Evolutionary conservation across 2,113 vertebrate genomes (phyloP).

Genomic region (Hippoglossus stenolepis): DNA sequence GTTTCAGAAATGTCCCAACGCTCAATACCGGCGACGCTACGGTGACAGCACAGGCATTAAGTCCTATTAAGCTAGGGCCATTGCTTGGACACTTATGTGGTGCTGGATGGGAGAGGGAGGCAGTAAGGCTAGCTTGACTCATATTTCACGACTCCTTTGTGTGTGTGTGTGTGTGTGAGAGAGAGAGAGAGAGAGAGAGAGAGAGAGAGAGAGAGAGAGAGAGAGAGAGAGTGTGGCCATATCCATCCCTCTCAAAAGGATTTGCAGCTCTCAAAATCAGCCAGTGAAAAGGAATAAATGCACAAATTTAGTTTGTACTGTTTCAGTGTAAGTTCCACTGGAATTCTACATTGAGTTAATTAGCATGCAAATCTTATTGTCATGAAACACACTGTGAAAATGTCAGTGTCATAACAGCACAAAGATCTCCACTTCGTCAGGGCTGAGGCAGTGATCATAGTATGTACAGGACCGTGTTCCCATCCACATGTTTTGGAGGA

Average conservation of each 20-base stretch:
- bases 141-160: conserved; percentile 62
- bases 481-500: not conserved
- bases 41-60: conserved; percentile 71
- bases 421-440: no score
- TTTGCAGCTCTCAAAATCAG: conserved; percentile 41
- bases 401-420: no score
- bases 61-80: conserved; percentile 72
- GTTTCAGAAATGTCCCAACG: conserved; percentile 65
- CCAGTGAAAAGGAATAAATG: not conserved
- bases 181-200: conserved; percentile 33
- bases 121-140: conserved; percentile 53
- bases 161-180: not conserved
- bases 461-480: not conserved
- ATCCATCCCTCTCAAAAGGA: conserved; percentile 46
- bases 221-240: conserved; percentile 14
- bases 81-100: conserved; percentile 67
- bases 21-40: conserved; percentile 63
- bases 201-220: conserved; percentile 29
- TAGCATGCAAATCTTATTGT: no score
- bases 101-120: conserved; percentile 59
- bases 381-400: no score
- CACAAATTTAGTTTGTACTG: not conserved
- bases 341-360: not conserved
- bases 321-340: not conserved
- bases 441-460: no score